Evolutionary conservation across 1,140 invertebrate genomes (phyloP).

Genomic region (Apis laboriosa): DNA sequence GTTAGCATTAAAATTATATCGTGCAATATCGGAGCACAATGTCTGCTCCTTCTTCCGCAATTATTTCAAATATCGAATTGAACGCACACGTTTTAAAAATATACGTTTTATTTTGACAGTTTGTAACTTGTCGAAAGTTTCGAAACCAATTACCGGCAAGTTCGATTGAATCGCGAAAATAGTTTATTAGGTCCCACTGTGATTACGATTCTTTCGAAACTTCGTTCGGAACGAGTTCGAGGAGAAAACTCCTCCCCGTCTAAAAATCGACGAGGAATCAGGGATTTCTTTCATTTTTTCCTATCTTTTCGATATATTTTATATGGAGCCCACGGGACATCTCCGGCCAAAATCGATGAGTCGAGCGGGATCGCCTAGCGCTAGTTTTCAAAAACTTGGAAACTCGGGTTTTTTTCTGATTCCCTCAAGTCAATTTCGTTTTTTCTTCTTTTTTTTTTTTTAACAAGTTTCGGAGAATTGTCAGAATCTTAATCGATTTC

Average conservation of each 20-base stretch:
- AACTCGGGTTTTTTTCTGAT: neutral
- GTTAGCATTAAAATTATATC: neutral
- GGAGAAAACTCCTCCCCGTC: no score
- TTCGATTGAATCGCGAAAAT: no score
- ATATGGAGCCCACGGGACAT: neutral
- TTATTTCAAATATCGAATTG: no score
- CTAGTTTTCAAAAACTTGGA: neutral
- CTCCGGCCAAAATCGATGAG: neutral
- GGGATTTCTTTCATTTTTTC: neutral
- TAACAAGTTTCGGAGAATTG: neutral
- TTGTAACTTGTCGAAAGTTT: no score
- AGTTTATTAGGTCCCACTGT: no score
- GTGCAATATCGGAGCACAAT: neutral
- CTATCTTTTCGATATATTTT: conserved; percentile 5
- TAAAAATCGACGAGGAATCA: no score
- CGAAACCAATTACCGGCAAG: no score
- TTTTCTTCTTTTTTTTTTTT: neutral
- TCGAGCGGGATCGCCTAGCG: neutral
- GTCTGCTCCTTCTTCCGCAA: neutral
- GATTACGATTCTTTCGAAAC: no score
- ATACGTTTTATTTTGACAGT: no score
- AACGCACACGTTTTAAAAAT: no score
- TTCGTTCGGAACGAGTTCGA: no score
- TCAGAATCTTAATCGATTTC: neutral
- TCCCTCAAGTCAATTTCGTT: neutral